phyloP scores from a whole-genome alignment of 2,888 invertebrate genomes.

The Hipparchia sbordonii region DNA sequence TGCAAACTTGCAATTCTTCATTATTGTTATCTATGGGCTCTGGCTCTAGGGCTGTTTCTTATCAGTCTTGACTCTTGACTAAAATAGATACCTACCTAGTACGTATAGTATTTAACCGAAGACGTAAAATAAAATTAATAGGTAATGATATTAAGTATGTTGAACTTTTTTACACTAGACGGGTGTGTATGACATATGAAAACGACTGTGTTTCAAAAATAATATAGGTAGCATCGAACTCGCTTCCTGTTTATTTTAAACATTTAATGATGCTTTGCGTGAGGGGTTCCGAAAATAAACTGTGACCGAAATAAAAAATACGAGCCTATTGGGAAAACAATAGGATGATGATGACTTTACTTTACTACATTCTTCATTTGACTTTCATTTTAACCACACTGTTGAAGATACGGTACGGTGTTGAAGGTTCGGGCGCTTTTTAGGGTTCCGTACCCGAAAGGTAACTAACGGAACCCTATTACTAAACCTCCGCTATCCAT shows the following conservation, averaged over 20 bases:
- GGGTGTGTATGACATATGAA: neutral
- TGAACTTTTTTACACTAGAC: neutral
- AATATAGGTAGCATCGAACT: slow-evolving; percentile 2
- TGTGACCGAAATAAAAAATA: slow-evolving; percentile 13
- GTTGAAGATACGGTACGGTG: no score
- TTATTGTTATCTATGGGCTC: neutral
- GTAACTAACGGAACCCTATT: no score
- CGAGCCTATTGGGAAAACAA: slow-evolving; percentile 21
- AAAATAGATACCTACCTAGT: no score
- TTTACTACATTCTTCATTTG: neutral
- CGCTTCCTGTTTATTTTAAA: slow-evolving; percentile 37
- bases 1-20: slow-evolving; percentile 12
- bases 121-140: no score
- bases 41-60: neutral
- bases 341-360: neutral
- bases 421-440: no score
- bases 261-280: slow-evolving; percentile 29
- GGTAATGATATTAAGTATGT: no score
- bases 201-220: slow-evolving; percentile 1
- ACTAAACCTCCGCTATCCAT: no score
- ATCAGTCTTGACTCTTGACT: no score
- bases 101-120: no score
- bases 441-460: no score
- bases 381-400: no score
- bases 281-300: slow-evolving; percentile 38